Evolutionary conservation across 2,888 invertebrate species (phyloP), one percentile per base, ranked within the genome.

Genomic region (Phyllotreta cruciferae): DNA sequence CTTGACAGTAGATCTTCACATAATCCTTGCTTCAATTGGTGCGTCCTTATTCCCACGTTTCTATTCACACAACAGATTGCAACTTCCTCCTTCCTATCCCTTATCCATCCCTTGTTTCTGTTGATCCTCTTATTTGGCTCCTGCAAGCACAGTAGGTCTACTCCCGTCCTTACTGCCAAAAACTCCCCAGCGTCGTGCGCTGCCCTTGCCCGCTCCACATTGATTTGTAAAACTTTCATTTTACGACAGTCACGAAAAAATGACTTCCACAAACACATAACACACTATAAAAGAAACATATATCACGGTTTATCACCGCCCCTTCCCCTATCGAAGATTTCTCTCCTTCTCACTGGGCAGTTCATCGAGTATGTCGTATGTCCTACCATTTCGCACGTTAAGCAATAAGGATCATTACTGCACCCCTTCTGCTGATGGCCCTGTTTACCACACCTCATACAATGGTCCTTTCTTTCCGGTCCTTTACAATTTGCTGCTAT

Each of bases 141-240:
- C 39, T 57, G 57, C 13, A 60, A 11, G 2, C 37, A 36, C 1
- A 56, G 44, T 1, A 56, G n/a, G 13, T 56, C 56, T 2, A 44
- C 45, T 10, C 38, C 13, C 10, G 36, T 7, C 8, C 6, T 24
- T 6, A 11, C 44, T 1, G 45, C 56, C 4, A 45, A 45, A 3
- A 11, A 44, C 36, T 1, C 8, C 1, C 36, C 56, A 7, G 36
- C 8, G 35, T 56, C 56, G 0, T 8, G 24, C 14, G 45, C 56
- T 11, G 9, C 10, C 10, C 37, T 24, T 7, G 8, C 13, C 36
- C 36, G 35, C 10, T 36, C 53, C 7, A 36, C n/a, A n/a, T 53
- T 53, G 9, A 36, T 52, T 10, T 53, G 53, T 34, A 53, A n/a
- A n/a, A n/a, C n/a, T n/a, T n/a, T n/a, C n/a, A n/a, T n/a, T n/a